Percentiles rank a stretch among this genome's conserved stretches.
phyloP scores from a whole-genome alignment of 2,888 invertebrate genomes.

The Heliconius ismenius region DNA sequence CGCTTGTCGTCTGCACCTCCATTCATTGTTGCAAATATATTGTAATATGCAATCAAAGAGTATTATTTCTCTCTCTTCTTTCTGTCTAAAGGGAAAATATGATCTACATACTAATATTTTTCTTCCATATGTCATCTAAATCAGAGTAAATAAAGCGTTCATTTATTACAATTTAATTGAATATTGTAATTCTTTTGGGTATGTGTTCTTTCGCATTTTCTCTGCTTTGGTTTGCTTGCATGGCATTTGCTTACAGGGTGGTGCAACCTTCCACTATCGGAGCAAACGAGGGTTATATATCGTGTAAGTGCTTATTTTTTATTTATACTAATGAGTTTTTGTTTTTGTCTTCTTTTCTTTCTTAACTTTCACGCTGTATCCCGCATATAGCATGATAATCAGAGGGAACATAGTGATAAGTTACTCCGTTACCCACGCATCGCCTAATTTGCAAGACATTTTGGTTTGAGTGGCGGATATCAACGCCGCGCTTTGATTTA shows the following conservation, averaged over 20 bases:
- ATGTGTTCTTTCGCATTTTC: background rate
- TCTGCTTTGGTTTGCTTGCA: constrained; percentile 31
- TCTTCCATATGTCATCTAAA: too few relatives aligned
- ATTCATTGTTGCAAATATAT: background rate
- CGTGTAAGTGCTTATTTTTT: constrained; percentile 35
- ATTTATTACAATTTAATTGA: background rate
- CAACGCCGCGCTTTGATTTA: background rate
- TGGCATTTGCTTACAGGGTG: constrained; percentile 51
- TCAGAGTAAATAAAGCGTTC: too few relatives aligned
- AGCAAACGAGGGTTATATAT: constrained; percentile 41
- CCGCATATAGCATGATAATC: background rate
- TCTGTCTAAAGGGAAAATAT: too few relatives aligned
- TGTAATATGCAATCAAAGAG: too few relatives aligned
- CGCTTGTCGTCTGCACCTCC: background rate
- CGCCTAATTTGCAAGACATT: background rate
- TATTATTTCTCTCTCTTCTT: too few relatives aligned
- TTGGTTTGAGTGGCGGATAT: background rate
- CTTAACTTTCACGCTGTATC: background rate
- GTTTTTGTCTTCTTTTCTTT: background rate
- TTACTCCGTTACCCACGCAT: background rate
- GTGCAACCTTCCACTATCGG: constrained; percentile 47
- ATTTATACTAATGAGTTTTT: background rate
- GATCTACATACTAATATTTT: too few relatives aligned
- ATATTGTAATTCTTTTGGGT: background rate
- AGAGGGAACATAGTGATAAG: too few relatives aligned